These are phyloP conservation scores for Tuta absoluta DNA, from an alignment of 2,888 invertebrate species.

Conservation along the genomic window DNA sequence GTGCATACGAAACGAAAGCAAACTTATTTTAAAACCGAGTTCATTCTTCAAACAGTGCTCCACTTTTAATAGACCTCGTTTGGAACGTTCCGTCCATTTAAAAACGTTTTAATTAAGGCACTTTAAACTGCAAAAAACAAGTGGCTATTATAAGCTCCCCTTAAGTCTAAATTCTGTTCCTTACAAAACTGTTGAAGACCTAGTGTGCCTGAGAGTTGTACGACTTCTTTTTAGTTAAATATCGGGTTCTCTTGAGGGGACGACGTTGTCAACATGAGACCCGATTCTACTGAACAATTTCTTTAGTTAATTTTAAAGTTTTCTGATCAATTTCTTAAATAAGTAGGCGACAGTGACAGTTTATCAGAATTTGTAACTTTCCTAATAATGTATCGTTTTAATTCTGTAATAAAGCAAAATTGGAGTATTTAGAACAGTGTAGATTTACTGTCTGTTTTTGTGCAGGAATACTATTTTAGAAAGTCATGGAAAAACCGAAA, in stretches of 20 bases:
- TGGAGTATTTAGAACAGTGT: too few species aligned
- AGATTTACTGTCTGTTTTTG: too few species aligned
- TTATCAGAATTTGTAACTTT: too few species aligned
- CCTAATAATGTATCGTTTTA: too few species aligned
- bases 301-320: too few species aligned
- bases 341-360: too few species aligned
- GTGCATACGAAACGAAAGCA: neutral
- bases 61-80: conserved; percentile 26
- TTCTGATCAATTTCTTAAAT: too few species aligned
- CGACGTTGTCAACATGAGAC: neutral
- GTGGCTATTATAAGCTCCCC: conserved; percentile 30
- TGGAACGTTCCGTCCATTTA: conserved; percentile 45
- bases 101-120: conserved; percentile 68
- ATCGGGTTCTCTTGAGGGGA: neutral
- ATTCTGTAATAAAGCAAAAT: too few species aligned
- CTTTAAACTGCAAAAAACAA: conserved; percentile 49
- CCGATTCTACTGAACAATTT: too few species aligned
- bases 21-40: neutral
- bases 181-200: conserved; percentile 6
- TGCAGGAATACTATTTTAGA: too few species aligned
- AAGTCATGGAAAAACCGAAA: too few species aligned
- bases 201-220: neutral
- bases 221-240: conserved; percentile 4
- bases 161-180: conserved; percentile 18
- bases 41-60: neutral